Base-by-base conservation (phyloP, 2,888 invertebrate genomes). In the Dusona sp. region DNA sequence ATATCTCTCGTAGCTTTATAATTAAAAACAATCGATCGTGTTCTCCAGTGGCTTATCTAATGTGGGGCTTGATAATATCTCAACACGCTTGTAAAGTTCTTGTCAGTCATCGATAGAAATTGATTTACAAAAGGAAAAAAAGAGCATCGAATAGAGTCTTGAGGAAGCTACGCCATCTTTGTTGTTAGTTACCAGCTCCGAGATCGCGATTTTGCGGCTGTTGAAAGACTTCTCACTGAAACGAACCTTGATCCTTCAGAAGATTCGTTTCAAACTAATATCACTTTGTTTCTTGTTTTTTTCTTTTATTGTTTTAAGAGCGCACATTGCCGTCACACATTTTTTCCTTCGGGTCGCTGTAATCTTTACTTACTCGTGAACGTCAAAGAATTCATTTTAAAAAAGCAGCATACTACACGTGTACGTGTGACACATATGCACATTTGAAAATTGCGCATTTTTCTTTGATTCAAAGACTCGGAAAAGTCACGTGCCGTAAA, bases 221-320 rank as follows among this genome's bases (percentile, higher is more conserved):
- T 79, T 83, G 42, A 19, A 67, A 29, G 45, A 22, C 25, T 70
- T 72, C 65, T n/a, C 13, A n/a, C 64, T n/a, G 51, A 57, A 51
- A 38, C 25, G 73, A 81, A 81, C 85, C 67, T 85, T 74, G 78
- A 82, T 74, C 51, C 65, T 65, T 13, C 13, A 25, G 36, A 29
- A 65, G 64, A 54, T 79, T 79, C 78, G 25, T 73, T 67, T 57
- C 29, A 7, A 36, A 9, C n/a, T n/a, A 51, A 42, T 48, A 73
- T 22, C 72, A 33, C 57, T 67, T 11, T 9, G 64, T 11, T 42
- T 61, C n/a, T n/a, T n/a, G n/a, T n/a, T n/a, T n/a, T n/a, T n/a
- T n/a, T n/a, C n/a, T 25, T 67, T 74, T 64, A 42, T 73, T 22
- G 22, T 36, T 67, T 73, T n/a, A 38, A 72, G 48, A 61, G 54